A percentile compares a stretch with the other conserved stretches of the same genome.
Evolutionary conservation across 1,140 invertebrate species (phyloP).

Genomic region (Samia ricini): DNA sequence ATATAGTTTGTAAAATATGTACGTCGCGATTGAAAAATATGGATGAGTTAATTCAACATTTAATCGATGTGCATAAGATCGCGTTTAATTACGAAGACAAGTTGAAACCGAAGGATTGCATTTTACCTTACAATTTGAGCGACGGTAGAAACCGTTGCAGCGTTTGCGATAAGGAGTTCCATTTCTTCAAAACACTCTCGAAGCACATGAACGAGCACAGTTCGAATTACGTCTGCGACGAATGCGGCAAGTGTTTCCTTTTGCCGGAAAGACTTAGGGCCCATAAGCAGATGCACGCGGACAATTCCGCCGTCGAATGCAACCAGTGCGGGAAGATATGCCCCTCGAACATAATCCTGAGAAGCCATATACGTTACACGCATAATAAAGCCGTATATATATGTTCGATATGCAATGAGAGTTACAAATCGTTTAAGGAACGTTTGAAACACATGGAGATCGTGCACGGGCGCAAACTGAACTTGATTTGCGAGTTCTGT

Average conservation of each 20-base stretch:
- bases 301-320: conserved; percentile 2
- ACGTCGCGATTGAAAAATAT: conserved; percentile 6
- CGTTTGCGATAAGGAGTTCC: conserved; percentile 17
- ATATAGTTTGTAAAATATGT: conserved; percentile 16
- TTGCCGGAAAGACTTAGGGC: conserved; percentile 18
- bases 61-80: conserved; percentile 12
- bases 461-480: conserved; percentile 9
- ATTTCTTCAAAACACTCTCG: conserved; percentile 18
- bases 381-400: conserved; percentile 15
- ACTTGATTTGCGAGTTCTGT: conserved; percentile 18
- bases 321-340: conserved; percentile 14
- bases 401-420: conserved; percentile 16
- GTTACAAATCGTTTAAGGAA: conserved; percentile 1
- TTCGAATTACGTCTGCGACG: conserved; percentile 17
- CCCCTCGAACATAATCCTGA: not conserved
- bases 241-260: conserved; percentile 18
- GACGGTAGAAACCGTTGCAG: conserved; percentile 18
- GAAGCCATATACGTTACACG: conserved; percentile 15
- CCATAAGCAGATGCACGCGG: conserved; percentile 1
- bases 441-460: conserved; percentile 13
- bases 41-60: conserved; percentile 13
- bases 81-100: conserved; percentile 13
- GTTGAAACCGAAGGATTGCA: conserved; percentile 15
- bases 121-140: conserved; percentile 16
- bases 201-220: conserved; percentile 25